phyloP scores from a whole-genome alignment of 1,140 invertebrate species.

The Hypothenemus hampei region DNA sequence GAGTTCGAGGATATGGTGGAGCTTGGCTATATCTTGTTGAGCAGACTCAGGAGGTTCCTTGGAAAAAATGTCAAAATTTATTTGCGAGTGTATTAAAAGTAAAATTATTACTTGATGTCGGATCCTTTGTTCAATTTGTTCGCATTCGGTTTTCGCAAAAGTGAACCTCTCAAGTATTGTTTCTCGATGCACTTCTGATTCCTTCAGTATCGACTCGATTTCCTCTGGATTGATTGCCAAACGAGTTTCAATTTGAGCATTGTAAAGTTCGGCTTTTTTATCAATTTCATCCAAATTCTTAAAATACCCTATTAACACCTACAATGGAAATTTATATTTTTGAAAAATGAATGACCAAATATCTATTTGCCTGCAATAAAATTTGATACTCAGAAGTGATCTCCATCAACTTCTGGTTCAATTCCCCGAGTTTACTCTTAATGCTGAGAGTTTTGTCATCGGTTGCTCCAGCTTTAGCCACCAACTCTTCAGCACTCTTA shows the following conservation, averaged over 20 bases:
- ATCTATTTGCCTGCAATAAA: constrained; percentile 54
- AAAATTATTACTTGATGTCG: constrained; percentile 52
- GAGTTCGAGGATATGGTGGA: constrained; percentile 57
- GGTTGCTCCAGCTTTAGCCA: constrained; percentile 31
- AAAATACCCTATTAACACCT: constrained; percentile 65
- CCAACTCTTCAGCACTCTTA: constrained; percentile 56
- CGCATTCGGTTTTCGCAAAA: constrained; percentile 56
- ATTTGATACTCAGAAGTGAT: constrained; percentile 69
- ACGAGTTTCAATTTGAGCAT: constrained; percentile 18
- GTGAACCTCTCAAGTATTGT: constrained; percentile 57
- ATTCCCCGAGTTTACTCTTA: constrained; percentile 57
- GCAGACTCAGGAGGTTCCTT: constrained; percentile 65
- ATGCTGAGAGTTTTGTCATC: constrained; percentile 43
- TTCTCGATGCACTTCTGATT: constrained; percentile 56
- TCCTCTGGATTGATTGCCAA: constrained; percentile 48
- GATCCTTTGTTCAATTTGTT: constrained; percentile 60
- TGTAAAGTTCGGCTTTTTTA: constrained; percentile 32
- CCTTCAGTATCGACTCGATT: constrained; percentile 52
- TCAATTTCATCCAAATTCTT: constrained; percentile 62
- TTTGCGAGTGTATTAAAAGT: not conserved
- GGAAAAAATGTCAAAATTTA: constrained; percentile 22
- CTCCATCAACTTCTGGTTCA: constrained; percentile 61
- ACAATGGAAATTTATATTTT: constrained; percentile 1
- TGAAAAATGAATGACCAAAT: not conserved
- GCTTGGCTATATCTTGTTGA: constrained; percentile 63